Evolutionary conservation across 2,888 invertebrate genomes (phyloP), one percentile per base, ranked within the genome.

Genomic region (Bellardia pandia): DNA sequence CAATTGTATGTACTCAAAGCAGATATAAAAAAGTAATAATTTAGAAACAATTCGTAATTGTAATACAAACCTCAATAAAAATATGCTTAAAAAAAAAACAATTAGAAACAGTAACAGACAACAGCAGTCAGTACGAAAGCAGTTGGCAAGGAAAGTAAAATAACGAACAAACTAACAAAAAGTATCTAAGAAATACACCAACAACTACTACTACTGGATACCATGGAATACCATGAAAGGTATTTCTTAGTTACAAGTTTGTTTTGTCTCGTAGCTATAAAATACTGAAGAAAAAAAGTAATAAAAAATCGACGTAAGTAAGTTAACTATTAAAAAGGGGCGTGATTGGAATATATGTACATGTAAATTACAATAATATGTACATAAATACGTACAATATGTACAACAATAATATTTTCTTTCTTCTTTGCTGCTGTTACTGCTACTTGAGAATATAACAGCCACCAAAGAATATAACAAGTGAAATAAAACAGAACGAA

Each of bases 321-420:
- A 53, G 40, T 74, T 56, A 74, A 80, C 13, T 9, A 64, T 51
- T 62, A 66, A 40, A 58, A 76, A 79, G 58, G 75, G 86, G 78
- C 79, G 83, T 79, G 86, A 75, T 79, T 79, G 78, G 79, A 86
- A 79, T 86, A 71, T 45, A 79, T 40, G 1, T 23, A 64, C 58
- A 33, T 60, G 1, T 23, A 64, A 72, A 33, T 60, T 45, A 60
- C 45, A 23, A 37, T 16, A 37, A 13, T 16, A 53, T 23, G 23
- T 23, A 23, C 23, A 23, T 23, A 23, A 0, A 23, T 23, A 23
- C n/a, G n/a, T 23, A 23, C 23, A 23, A 23, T 23, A 23, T 23
- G 23, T 23, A 23, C 51, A 60, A 48, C 8, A 48, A 74, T 68
- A 30, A 48, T 9, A 71, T n/a, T 79, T 68, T 66, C 33, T 51